phyloP scores from a whole-genome alignment of 1,140 invertebrate species.

The Psix sp. region DNA sequence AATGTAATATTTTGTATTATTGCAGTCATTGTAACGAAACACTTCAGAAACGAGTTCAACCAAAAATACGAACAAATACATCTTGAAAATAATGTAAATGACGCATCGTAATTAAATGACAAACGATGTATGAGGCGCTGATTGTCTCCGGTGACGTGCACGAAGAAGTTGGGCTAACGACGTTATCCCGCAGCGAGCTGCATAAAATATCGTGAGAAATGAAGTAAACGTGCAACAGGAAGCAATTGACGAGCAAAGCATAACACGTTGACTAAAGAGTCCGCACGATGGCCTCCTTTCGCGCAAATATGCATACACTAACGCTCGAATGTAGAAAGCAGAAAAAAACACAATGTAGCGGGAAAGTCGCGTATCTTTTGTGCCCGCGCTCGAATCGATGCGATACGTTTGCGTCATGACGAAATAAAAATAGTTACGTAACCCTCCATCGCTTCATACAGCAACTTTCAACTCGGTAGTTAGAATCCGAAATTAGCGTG shows the following conservation, averaged over 20 bases:
- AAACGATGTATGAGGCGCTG: conserved; percentile 21
- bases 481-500: conserved; percentile 9
- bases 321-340: conserved; percentile 49
- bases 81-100: conserved; percentile 2
- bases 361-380: conserved; percentile 61
- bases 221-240: conserved; percentile 52
- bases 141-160: conserved; percentile 30
- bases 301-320: conserved; percentile 49
- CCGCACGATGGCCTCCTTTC: conserved; percentile 52
- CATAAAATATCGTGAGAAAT: conserved; percentile 51
- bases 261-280: conserved; percentile 57
- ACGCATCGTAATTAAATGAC: conserved; percentile 33
- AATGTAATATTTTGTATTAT: too few relatives aligned
- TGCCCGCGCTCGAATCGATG: conserved; percentile 64
- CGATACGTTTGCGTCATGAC: conserved; percentile 53
- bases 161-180: conserved; percentile 36
- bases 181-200: conserved; percentile 35
- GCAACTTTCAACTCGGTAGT: conserved; percentile 10
- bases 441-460: conserved; percentile 4
- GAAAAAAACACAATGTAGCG: conserved; percentile 47
- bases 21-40: too few relatives aligned
- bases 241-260: conserved; percentile 58
- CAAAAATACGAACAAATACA: too few relatives aligned
- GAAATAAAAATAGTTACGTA: conserved; percentile 61
- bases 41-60: too few relatives aligned